Base-by-base conservation (phyloP, 2,113 vertebrate genomes). In the Oryzias melastigma region DNA sequence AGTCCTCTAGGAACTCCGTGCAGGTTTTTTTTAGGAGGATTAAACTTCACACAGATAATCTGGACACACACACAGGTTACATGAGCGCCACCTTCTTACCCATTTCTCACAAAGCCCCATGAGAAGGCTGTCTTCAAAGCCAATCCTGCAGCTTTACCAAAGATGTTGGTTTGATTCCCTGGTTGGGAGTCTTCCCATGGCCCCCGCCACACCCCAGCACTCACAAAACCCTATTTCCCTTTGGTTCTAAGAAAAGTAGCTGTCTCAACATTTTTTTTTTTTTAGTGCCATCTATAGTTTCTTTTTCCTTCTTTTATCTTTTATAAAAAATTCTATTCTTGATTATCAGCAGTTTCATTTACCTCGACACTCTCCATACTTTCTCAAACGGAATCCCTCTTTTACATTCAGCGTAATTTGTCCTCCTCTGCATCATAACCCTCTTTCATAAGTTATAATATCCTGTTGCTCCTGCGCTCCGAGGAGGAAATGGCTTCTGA, bases 61-160 rank as follows among this genome's bases (percentile, higher is more conserved):
- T 64, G 58, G 61, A 77, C 72, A 74, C 60, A 69, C 70, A 75
- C 70, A 20, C 14, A 77, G 84, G 64, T 84, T 82, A 84, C 65
- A 81, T 52, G 51, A 76, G 56, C 68, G 84, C 88, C 84, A 73
- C 75, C 75, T 62, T 75, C 71, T 77, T 71, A 65, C 60, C 73
- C 61, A 59, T 60, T 79, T 80, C 71, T 68, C 65, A 49, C 17
- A 77, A 82, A 81, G 80, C 79, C 77, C 81, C 41, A 53, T 48
- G 68, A 83, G 73, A 74, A 82, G 65, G 42, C 80, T 27, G 72
- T 87, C 89, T 88, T 90, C 87, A 91, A 90, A 90, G 88, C 64
- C 78, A 73, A 85, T 87, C 84, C 83, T 65, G 52, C 75, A 78
- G 90, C 84, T 84, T 88, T 84, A 82, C 72, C 78, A 3, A 56